Evolutionary conservation across 2,113 vertebrate genomes (phyloP), one percentile per base, ranked within the genome.

Genomic region (Steatornis caripensis): DNA sequence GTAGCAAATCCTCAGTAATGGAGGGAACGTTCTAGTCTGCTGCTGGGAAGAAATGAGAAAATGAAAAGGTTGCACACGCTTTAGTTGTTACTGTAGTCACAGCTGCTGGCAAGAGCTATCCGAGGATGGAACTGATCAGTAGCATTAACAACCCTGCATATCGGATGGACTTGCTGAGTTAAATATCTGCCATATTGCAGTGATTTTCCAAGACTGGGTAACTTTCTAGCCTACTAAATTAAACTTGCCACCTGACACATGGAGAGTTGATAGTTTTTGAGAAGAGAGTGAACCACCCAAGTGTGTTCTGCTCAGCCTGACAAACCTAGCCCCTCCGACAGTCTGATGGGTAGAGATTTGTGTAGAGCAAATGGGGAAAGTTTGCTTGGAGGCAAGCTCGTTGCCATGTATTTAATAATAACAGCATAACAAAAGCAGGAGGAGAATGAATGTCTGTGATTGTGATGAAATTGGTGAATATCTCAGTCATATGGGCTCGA

Each of bases 191-290:
- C 55, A 41, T 51, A 61, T 27, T 70, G 65, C 86, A 74, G 46
- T 76, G 81, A 88, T 86, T 85, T 80, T 93, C 78, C 26, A 91
- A 26, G 70, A 64, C 61, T 48, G 39, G 93, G 27, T 68, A 23
- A 88, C 93, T 91, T 88, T 78, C 45, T 32, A 58, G 77, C 66
- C 27, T 76, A 5, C 78, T 65, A 82, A 95, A 96, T 94, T 84
- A 82, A 84, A 72, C 76, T 75, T 85, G 72, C 83, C 83, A 82
- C 69, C 88, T 93, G 93, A 94, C 53, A 69, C 51, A 3, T 36
- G 43, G 90, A 89, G 78, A 94, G 77, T 39, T 61, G 66, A 55
- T 77, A 68, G 65, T 60, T 96, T 92, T 89, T 84, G 55, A 72
- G 68, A 43, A 75, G 87, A 70, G 41, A 79, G 39, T 14, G 74